phyloP scores from a whole-genome alignment of 2,888 invertebrate species.

The Lumbricus terrestris region DNA sequence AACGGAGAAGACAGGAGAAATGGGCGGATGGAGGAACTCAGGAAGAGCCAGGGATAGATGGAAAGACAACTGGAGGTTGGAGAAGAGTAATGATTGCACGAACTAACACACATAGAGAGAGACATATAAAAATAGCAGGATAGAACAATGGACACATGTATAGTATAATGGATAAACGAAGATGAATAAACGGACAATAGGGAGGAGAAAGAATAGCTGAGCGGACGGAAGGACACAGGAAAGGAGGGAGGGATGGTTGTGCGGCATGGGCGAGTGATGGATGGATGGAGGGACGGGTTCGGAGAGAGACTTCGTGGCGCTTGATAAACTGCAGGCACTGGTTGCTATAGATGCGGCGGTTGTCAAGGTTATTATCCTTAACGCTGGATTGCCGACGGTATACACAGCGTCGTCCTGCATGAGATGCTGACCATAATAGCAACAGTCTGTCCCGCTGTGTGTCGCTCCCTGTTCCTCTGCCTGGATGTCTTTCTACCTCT shows the following conservation, averaged over 20 bases:
- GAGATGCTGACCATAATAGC: not conserved
- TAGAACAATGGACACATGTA: no score
- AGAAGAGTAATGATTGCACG: not conserved
- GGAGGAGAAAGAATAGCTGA: not conserved
- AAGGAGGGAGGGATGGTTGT: not conserved
- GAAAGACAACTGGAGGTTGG: not conserved
- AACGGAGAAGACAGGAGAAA: no score
- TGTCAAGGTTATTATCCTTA: not conserved
- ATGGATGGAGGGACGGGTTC: not conserved
- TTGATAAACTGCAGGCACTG: not conserved
- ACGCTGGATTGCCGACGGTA: not conserved
- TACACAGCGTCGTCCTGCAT: constrained; percentile 3
- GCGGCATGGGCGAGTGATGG: not conserved
- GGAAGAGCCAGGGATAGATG: not conserved
- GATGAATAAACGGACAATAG: no score
- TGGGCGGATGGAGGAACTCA: no score
- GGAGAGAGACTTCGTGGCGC: not conserved
- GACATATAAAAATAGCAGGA: no score
- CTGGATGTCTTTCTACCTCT: not conserved
- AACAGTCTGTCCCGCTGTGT: not conserved
- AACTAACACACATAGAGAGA: no score
- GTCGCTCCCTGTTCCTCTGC: not conserved
- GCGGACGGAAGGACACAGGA: not conserved
- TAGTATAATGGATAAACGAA: no score
- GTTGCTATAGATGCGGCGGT: not conserved